Evolutionary conservation across 1,140 invertebrate species (phyloP).

Genomic region (Harlomillsia oculata): DNA sequence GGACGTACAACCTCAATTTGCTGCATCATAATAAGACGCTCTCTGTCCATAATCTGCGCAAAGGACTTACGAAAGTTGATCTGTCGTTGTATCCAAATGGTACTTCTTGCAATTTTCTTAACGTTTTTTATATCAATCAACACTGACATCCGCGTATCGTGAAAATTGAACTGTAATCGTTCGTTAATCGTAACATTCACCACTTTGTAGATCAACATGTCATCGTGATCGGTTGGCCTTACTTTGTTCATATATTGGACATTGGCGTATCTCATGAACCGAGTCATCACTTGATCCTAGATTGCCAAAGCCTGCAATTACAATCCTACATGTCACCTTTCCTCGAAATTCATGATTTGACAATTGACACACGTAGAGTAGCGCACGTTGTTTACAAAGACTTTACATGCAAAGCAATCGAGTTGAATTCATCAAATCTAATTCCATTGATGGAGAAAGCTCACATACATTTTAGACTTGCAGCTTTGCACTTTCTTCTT

Average conservation of each 20-base stretch:
- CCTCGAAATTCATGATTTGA: not conserved
- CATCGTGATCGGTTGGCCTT: conserved; percentile 62
- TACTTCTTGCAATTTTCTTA: too few species aligned
- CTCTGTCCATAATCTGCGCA: not conserved
- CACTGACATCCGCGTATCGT: too few species aligned
- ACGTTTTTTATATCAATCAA: too few species aligned
- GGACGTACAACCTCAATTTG: conserved; percentile 18
- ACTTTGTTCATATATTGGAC: conserved; percentile 69
- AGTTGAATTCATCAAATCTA: conserved; percentile 21
- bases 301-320: not conserved
- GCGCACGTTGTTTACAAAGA: conserved; percentile 10
- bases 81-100: conserved; percentile 19
- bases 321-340: not conserved
- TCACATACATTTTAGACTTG: conserved; percentile 44
- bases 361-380: not conserved
- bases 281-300: conserved; percentile 54
- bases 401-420: conserved; percentile 6
- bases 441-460: conserved; percentile 12
- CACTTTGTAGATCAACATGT: conserved; percentile 58
- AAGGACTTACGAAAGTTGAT: conserved; percentile 13
- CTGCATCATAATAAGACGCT: conserved; percentile 31
- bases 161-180: not conserved
- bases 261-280: conserved; percentile 68
- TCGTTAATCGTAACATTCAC: not conserved
- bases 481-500: conserved; percentile 67